A percentile compares a stretch with the other conserved stretches of the same genome.
Evolutionary conservation across 2,113 vertebrate genomes (phyloP).

Genomic region (Dromas ardeola): DNA sequence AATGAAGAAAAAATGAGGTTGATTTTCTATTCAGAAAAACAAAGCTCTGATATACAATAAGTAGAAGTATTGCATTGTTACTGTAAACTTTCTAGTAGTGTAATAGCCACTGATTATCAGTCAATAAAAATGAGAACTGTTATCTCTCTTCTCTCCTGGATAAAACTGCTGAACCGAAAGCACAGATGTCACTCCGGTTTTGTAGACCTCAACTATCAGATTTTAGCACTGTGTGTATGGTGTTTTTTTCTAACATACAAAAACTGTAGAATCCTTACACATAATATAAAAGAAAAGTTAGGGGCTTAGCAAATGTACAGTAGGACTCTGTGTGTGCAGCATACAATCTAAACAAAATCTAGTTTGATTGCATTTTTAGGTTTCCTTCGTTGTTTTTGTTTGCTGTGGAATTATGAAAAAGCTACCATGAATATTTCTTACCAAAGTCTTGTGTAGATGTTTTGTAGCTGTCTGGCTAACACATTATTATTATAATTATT

Average conservation of each 20-base stretch:
- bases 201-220: constrained; percentile 71
- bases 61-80: constrained; percentile 74
- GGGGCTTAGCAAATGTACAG: constrained; percentile 51
- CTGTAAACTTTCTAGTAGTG: constrained; percentile 80
- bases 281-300: constrained; percentile 26
- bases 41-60: constrained; percentile 60
- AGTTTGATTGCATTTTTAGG: constrained; percentile 60
- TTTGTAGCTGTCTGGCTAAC: constrained; percentile 83
- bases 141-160: constrained; percentile 58
- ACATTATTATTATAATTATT: constrained; percentile 80
- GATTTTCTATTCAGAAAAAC: constrained; percentile 70
- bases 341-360: constrained; percentile 38
- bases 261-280: constrained; percentile 70
- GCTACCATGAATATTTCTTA: constrained; percentile 84
- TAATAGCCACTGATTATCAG: constrained; percentile 71
- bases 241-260: constrained; percentile 67
- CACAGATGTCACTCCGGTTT: constrained; percentile 83
- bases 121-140: constrained; percentile 67
- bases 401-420: constrained; percentile 78
- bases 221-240: constrained; percentile 63
- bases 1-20: constrained; percentile 30
- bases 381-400: constrained; percentile 59
- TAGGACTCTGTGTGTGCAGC: constrained; percentile 61
- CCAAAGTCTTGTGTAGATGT: constrained; percentile 92
- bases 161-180: constrained; percentile 76